Percentiles rank a stretch among this genome's conserved stretches.
These are phyloP conservation scores for Aleiodes sp. DNA, from an alignment of 1,140 invertebrate species.

Conservation along the genomic window DNA sequence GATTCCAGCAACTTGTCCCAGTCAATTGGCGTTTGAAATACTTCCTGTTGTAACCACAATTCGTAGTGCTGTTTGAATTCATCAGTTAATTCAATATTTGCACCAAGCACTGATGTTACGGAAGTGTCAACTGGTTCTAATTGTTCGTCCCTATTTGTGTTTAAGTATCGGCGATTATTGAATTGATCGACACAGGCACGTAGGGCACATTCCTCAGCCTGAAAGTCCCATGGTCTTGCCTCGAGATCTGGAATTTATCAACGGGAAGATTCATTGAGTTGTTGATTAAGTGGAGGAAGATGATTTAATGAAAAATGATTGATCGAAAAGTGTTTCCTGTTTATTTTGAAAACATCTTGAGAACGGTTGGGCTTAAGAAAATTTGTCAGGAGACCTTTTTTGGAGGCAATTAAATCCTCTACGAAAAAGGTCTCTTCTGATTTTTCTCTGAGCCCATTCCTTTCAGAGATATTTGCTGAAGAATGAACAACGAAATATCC, in stretches of 20 bases:
- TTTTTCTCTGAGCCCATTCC: too few relatives aligned
- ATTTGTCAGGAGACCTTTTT: too few relatives aligned
- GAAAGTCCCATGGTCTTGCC: slow-evolving; percentile 98
- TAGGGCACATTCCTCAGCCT: slow-evolving; percentile 96
- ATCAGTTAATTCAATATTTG: slow-evolving; percentile 84
- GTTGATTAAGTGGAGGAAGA: too few relatives aligned
- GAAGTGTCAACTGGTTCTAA: slow-evolving; percentile 88
- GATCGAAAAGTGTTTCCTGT: too few relatives aligned
- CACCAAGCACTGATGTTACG: slow-evolving; percentile 83
- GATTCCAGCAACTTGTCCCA: slow-evolving; percentile 73
- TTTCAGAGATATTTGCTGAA: too few relatives aligned
- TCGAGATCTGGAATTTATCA: slow-evolving; percentile 83
- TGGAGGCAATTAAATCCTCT: too few relatives aligned
- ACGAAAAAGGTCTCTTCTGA: too few relatives aligned
- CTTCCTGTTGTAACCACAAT: slow-evolving; percentile 95
- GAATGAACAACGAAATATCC: too few relatives aligned
- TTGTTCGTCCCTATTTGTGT: slow-evolving; percentile 70
- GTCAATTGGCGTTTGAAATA: slow-evolving; percentile 85
- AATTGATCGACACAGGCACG: slow-evolving; percentile 94
- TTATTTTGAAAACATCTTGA: too few relatives aligned
- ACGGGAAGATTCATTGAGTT: too few relatives aligned
- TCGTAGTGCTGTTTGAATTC: slow-evolving; percentile 98
- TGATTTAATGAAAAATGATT: too few relatives aligned
- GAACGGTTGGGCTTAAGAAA: too few relatives aligned
- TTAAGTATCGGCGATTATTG: slow-evolving; percentile 88